These are phyloP conservation scores for Hemichromis elongatus DNA, from an alignment of 2,113 vertebrate species.

Conservation along the genomic window DNA sequence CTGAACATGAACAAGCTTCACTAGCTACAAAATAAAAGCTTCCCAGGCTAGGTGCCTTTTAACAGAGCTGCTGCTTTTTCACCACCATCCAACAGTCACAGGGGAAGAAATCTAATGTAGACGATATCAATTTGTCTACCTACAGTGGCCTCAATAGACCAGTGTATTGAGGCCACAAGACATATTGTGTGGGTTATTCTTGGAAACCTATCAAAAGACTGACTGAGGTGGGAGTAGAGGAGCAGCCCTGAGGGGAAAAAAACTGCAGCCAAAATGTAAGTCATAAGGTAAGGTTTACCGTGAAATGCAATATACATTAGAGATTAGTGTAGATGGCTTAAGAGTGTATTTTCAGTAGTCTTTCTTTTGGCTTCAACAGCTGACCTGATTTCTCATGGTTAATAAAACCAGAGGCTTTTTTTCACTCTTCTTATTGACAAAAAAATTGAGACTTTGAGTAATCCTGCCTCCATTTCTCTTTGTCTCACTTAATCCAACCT, in stretches of 20 bases:
- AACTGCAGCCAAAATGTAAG: background rate
- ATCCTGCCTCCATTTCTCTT: conserved; percentile 8
- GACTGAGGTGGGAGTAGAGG: background rate
- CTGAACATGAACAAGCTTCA: background rate
- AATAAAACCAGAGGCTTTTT: background rate
- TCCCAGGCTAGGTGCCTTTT: background rate
- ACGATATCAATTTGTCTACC: conserved; percentile 26
- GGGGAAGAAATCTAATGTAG: background rate
- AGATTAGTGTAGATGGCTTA: background rate
- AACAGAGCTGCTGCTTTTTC: background rate
- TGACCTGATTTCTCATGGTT: conserved; percentile 38
- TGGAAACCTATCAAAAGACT: conserved; percentile 28
- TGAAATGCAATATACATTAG: background rate
- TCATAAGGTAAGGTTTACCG: background rate
- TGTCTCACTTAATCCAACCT: background rate
- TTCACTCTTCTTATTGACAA: background rate
- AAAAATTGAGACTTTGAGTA: background rate
- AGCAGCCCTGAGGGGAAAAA: background rate
- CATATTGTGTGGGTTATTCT: conserved; percentile 24
- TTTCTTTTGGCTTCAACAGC: background rate
- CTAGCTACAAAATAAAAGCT: background rate
- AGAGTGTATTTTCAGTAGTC: background rate
- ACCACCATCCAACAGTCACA: background rate
- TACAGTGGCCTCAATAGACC: conserved; percentile 24
- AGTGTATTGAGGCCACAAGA: conserved; percentile 19